Conservation (phyloP, 2,113 vertebrate genomes). For the Tenebrosternarchus preto region DNA sequence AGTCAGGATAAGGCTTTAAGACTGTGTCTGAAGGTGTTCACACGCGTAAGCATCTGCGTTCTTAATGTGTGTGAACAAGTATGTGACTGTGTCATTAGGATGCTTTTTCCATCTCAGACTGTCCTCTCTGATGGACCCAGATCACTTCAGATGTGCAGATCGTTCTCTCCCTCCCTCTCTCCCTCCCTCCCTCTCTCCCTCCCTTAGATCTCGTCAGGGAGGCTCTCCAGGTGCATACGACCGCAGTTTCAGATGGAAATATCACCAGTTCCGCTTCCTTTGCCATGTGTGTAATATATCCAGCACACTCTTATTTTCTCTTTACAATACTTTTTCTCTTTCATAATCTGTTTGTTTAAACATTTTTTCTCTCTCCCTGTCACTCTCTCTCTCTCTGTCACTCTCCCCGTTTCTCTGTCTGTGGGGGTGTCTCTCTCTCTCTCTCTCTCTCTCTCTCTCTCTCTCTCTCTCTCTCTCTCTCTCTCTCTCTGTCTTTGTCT, state of each 20-base stretch:
- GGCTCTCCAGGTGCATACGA: conserved; percentile 93
- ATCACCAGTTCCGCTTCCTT: conserved; percentile 97
- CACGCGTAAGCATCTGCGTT: too few relatives aligned
- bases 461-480: conserved; percentile 38
- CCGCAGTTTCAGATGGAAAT: conserved; percentile 98
- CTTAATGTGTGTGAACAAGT: too few relatives aligned
- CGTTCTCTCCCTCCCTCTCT: conserved; percentile 14
- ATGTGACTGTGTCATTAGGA: too few relatives aligned
- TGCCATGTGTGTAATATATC: conserved; percentile 86
- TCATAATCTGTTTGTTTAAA: neutral
- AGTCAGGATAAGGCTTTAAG: neutral
- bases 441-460: neutral
- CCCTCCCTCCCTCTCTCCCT: conserved; percentile 16
- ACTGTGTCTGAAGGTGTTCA: neutral
- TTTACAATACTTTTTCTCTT: neutral
- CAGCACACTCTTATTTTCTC: too few relatives aligned
- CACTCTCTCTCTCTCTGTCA: too few relatives aligned
- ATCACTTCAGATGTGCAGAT: too few relatives aligned
- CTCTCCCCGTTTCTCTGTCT: neutral
- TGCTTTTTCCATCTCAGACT: too few relatives aligned
- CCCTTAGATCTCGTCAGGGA: conserved; percentile 78
- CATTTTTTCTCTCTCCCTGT: neutral
- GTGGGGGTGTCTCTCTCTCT: neutral
- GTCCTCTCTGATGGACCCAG: too few relatives aligned
- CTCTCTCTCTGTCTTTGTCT: conserved; percentile 3